phyloP scores from a whole-genome alignment of 2,797 vertebrate species.

The Hemibagrus guttatus region DNA sequence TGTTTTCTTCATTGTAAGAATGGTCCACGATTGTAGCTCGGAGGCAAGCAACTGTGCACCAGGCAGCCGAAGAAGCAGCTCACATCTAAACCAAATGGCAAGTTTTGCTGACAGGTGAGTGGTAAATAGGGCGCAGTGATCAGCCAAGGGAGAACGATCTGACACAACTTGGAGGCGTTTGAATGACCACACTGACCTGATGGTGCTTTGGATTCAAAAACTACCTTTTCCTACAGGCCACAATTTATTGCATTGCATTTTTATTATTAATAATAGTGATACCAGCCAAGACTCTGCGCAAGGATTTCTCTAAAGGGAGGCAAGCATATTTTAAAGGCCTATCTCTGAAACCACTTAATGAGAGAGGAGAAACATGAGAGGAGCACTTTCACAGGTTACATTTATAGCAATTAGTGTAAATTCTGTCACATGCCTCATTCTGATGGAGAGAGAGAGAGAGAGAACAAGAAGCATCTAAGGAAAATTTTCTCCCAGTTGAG shows the following conservation, averaged over 20 bases:
- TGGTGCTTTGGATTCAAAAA: constrained; percentile 9
- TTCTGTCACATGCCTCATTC: constrained; percentile 48
- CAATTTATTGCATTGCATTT: background rate
- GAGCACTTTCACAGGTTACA: constrained; percentile 54
- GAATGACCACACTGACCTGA: background rate
- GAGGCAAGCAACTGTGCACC: constrained; percentile 33
- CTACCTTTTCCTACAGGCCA: background rate
- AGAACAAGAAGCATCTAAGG: constrained; percentile 23
- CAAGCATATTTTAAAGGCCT: constrained; percentile 37
- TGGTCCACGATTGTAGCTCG: constrained; percentile 6
- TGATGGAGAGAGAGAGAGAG: background rate
- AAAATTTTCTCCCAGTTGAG: constrained; percentile 48
- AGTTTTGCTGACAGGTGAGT: constrained; percentile 36
- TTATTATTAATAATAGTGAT: background rate
- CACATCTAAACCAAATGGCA: constrained; percentile 26
- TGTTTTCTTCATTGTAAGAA: constrained; percentile 18
- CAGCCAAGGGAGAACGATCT: constrained; percentile 22
- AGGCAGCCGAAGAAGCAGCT: constrained; percentile 5
- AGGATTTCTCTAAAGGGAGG: constrained; percentile 10
- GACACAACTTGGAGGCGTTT: constrained; percentile 22
- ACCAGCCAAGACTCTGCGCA: background rate
- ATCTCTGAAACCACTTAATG: constrained; percentile 49
- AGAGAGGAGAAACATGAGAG: constrained; percentile 42
- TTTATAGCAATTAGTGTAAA: constrained; percentile 57
- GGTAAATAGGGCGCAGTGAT: constrained; percentile 32